phyloP scores from a whole-genome alignment of 2,797 vertebrate genomes.

The Hipposideros larvatus region DNA sequence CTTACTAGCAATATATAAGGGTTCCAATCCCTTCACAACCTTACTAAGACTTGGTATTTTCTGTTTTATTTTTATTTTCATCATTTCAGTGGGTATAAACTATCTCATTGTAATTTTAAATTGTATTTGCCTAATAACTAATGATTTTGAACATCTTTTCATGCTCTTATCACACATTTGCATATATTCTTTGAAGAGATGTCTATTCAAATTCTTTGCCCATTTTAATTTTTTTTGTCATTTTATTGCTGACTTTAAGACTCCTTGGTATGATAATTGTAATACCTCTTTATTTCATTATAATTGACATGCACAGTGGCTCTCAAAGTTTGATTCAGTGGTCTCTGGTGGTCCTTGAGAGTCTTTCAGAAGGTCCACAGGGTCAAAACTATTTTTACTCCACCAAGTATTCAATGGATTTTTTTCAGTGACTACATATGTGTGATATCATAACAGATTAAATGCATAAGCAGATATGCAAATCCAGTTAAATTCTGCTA shows the following conservation, averaged over 20 bases:
- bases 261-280: neutral
- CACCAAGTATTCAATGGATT: neutral
- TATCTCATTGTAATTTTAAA: neutral
- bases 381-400: neutral
- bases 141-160: neutral
- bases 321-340: neutral
- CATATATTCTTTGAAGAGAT: neutral
- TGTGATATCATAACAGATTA: neutral
- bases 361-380: neutral
- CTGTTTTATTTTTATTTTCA: neutral
- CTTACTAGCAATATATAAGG: neutral
- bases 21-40: neutral
- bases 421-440: neutral
- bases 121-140: neutral
- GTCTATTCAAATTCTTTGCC: neutral
- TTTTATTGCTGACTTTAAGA: neutral
- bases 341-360: neutral
- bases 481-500: neutral
- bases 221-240: neutral
- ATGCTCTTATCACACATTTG: neutral
- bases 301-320: neutral
- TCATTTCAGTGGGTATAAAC: neutral
- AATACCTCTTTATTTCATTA: neutral
- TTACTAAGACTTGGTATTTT: neutral
- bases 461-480: neutral